Evolutionary conservation across 2,797 vertebrate species (phyloP).

Genomic region (Enteromius unitaeniatus): DNA sequence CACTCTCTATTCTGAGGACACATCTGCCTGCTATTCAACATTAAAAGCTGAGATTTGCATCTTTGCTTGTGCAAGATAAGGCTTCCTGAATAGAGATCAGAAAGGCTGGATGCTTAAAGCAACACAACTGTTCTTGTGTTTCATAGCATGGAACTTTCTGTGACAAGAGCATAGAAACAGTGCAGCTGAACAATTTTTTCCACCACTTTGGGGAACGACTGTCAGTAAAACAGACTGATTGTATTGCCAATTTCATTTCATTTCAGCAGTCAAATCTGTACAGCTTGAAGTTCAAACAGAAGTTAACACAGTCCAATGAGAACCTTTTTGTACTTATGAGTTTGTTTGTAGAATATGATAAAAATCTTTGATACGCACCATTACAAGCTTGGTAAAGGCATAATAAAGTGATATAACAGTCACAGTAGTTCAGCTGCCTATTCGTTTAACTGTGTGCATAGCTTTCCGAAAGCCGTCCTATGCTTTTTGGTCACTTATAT

Average conservation of each 20-base stretch:
- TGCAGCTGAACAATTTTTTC: conserved; percentile 48
- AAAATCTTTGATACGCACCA: not conserved
- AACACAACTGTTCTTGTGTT: conserved; percentile 44
- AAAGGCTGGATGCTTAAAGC: conserved; percentile 45
- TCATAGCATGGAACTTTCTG: conserved; percentile 50
- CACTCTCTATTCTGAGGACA: conserved; percentile 35
- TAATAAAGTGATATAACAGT: not conserved
- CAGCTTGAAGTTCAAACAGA: conserved; percentile 22
- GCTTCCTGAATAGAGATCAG: conserved; percentile 50
- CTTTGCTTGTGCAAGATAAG: conserved; percentile 50
- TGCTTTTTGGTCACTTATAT: conserved; percentile 5
- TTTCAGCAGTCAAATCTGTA: conserved; percentile 24
- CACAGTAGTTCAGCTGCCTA: not conserved
- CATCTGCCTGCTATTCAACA: conserved; percentile 57
- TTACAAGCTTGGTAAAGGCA: not conserved
- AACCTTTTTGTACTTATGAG: not conserved
- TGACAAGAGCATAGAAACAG: conserved; percentile 13
- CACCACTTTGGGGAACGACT: conserved; percentile 25
- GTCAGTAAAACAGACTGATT: conserved; percentile 21
- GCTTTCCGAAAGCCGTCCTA: not conserved
- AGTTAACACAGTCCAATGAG: not conserved
- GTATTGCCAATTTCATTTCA: not conserved
- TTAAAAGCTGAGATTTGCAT: conserved; percentile 57
- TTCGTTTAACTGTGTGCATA: not conserved
- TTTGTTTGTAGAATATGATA: conserved; percentile 5